Percentiles rank a stretch among this genome's conserved stretches.
These are phyloP conservation scores for Seriola dumerili DNA, from an alignment of 2,113 vertebrate genomes.

Conservation along the genomic window DNA sequence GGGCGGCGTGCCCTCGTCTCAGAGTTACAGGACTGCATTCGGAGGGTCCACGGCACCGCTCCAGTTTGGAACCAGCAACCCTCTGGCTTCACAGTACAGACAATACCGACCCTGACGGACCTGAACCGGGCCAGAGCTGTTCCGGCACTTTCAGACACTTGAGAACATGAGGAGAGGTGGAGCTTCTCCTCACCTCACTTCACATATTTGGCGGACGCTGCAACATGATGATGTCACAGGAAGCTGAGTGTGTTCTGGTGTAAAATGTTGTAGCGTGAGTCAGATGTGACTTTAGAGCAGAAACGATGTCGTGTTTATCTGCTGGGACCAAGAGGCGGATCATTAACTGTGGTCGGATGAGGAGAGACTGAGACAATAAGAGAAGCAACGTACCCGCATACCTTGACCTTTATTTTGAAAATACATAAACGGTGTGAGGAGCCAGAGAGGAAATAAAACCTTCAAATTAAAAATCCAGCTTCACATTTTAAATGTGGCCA, in stretches of 20 bases:
- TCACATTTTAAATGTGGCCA: not conserved
- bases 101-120: slow-evolving; percentile 87
- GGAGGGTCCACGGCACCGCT: slow-evolving; percentile 79
- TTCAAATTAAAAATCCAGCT: not conserved
- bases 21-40: slow-evolving; percentile 90
- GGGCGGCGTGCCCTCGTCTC: slow-evolving; percentile 67
- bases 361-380: not conserved
- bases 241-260: not conserved
- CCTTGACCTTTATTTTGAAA: not conserved
- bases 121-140: not conserved
- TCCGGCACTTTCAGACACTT: not conserved
- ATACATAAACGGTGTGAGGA: not conserved
- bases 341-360: slow-evolving; percentile 27
- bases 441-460: not conserved
- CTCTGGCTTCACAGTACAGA: slow-evolving; percentile 74
- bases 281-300: not conserved
- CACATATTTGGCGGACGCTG: not conserved
- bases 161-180: not conserved
- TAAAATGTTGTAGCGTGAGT: not conserved
- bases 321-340: slow-evolving; percentile 50
- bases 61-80: slow-evolving; percentile 84
- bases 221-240: not conserved
- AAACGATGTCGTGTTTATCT: slow-evolving; percentile 62
- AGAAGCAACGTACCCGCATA: no score
- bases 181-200: no score